Percentiles rank a stretch among this genome's conserved stretches.
phyloP scores from a whole-genome alignment of 2,888 invertebrate genomes.

The Chorisops tibialis region DNA sequence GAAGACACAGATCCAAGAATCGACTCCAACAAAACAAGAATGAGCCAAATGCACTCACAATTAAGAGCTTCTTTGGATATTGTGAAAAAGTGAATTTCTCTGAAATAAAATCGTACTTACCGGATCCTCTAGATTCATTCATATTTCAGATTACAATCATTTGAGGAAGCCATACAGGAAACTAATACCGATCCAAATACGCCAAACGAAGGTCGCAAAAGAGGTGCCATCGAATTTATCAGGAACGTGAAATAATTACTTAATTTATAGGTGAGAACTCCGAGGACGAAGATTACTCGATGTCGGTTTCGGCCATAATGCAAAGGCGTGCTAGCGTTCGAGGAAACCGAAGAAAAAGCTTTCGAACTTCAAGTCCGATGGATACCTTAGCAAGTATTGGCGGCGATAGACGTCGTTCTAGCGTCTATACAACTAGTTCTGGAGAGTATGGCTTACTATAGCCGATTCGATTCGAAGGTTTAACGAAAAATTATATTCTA shows the following conservation, averaged over 20 bases:
- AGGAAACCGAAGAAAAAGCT: conserved; percentile 61
- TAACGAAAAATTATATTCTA: conserved; percentile 43
- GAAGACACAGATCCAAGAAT: conserved; percentile 38
- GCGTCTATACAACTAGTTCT: conserved; percentile 81
- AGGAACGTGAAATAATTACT: neutral
- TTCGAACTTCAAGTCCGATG: conserved; percentile 60
- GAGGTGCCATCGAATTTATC: neutral
- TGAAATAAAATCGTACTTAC: neutral
- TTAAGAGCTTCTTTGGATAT: conserved; percentile 21
- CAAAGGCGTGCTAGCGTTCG: conserved; percentile 73
- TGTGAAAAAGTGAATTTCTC: conserved; percentile 8
- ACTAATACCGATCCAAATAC: neutral
- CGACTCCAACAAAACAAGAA: conserved; percentile 15
- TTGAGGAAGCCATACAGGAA: conserved; percentile 12
- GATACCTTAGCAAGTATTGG: conserved; percentile 42
- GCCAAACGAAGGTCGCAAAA: neutral
- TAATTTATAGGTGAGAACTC: neutral
- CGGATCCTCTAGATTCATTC: neutral
- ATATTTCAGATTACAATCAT: conserved; percentile 9
- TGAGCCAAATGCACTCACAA: conserved; percentile 24
- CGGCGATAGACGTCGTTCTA: conserved; percentile 60
- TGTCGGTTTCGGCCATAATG: conserved; percentile 79
- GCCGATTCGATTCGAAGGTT: neutral
- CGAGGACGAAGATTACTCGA: conserved; percentile 83
- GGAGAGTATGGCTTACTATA: conserved; percentile 78